Percentiles rank a stretch among this genome's conserved stretches.
phyloP scores from a whole-genome alignment of 2,113 vertebrate species.

The Mystacornis crossleyi region DNA sequence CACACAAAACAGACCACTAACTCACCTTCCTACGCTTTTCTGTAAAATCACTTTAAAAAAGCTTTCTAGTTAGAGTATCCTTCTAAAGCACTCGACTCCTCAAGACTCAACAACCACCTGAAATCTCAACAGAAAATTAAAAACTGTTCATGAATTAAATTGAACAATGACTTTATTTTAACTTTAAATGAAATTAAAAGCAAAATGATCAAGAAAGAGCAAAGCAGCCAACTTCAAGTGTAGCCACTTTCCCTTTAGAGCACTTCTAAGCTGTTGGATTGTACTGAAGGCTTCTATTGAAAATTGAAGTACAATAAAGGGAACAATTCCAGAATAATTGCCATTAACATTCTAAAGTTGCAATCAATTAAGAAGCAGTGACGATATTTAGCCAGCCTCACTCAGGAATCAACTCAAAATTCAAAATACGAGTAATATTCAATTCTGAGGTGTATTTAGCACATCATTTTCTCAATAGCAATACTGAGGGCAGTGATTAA shows the following conservation, averaged over 20 bases:
- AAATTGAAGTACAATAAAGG: not conserved
- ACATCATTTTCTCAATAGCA: not conserved
- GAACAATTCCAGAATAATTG: constrained; percentile 18
- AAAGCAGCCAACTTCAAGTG: not conserved
- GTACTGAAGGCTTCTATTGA: not conserved
- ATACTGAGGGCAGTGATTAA: not conserved
- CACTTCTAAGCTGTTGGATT: not conserved
- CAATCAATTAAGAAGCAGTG: not conserved
- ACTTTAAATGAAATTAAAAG: constrained; percentile 20
- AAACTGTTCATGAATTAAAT: constrained; percentile 10
- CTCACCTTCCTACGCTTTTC: not conserved
- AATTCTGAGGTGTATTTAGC: not conserved
- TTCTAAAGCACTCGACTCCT: constrained; percentile 20
- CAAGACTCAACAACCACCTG: not conserved
- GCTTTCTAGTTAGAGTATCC: not conserved
- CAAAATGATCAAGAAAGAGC: not conserved
- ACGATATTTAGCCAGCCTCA: not conserved
- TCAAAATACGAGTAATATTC: not conserved
- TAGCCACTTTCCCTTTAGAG: constrained; percentile 20
- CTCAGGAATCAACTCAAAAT: not conserved
- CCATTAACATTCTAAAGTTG: not conserved
- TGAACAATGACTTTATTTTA: constrained; percentile 17
- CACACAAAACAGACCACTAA: not conserved
- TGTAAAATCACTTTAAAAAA: not conserved
- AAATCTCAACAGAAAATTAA: constrained; percentile 29